Conservation (phyloP, 2,888 invertebrate species). For the Pilophorus perplexus region DNA sequence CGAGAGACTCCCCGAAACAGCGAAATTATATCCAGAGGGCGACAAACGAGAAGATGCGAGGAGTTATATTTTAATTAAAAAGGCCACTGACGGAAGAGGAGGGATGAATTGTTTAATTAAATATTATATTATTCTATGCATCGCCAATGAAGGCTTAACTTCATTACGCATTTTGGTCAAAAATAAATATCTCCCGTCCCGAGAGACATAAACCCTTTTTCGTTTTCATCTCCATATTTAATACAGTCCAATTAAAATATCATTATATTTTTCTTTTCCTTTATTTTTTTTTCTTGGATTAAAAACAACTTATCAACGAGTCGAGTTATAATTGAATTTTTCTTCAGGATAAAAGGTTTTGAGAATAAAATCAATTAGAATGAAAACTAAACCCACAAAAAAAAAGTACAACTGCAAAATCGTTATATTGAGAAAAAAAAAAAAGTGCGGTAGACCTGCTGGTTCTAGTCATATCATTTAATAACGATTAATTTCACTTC, state of each 20-base stretch:
- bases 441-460: too few relatives aligned
- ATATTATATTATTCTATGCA: conserved; percentile 48
- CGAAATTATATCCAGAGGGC: too few relatives aligned
- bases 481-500: too few relatives aligned
- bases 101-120: conserved; percentile 47
- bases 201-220: background rate
- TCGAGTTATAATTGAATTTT: conserved; percentile 44
- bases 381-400: too few relatives aligned
- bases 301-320: conserved; percentile 45
- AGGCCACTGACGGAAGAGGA: conserved; percentile 44
- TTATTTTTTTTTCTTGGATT: conserved; percentile 42
- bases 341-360: too few relatives aligned
- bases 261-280: conserved; percentile 45
- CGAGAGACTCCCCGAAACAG: too few relatives aligned
- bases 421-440: too few relatives aligned
- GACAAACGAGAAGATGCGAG: too few relatives aligned
- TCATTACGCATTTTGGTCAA: conserved; percentile 42
- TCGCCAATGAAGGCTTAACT: conserved; percentile 43
- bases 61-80: conserved; percentile 46
- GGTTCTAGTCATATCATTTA: too few relatives aligned
- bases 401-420: too few relatives aligned
- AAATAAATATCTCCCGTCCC: conserved; percentile 33
- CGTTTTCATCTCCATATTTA: conserved; percentile 30
- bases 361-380: too few relatives aligned
- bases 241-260: conserved; percentile 42